A percentile compares a stretch with the other conserved stretches of the same genome.
Evolutionary conservation across 2,797 vertebrate genomes (phyloP).

Genomic region (Poecilia gillii): DNA sequence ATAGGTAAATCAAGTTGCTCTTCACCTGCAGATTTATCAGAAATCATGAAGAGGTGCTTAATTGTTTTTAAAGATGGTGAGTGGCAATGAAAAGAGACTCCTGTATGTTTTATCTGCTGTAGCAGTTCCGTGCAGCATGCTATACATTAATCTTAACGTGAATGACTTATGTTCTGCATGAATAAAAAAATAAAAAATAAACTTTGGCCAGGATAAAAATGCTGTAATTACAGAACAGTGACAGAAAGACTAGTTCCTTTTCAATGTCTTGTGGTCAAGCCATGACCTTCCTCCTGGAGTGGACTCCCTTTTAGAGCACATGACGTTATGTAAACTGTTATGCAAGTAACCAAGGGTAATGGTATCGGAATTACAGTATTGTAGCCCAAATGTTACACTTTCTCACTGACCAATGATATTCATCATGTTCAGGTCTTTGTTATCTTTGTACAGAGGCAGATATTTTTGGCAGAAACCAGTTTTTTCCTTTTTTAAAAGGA

Average conservation of each 20-base stretch:
- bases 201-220: not conserved
- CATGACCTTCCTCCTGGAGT: conserved; percentile 11
- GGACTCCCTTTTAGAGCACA: conserved; percentile 10
- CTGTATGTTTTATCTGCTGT: conserved; percentile 32
- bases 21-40: conserved; percentile 48
- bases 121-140: conserved; percentile 12
- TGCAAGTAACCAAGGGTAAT: not conserved
- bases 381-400: not conserved
- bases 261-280: not conserved
- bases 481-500: not conserved
- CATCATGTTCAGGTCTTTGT: not conserved
- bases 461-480: not conserved
- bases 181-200: not conserved
- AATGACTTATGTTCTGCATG: conserved; percentile 16
- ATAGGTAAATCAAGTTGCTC: not conserved
- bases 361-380: not conserved
- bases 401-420: not conserved
- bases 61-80: not conserved
- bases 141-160: conserved; percentile 19
- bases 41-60: conserved; percentile 42
- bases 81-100: not conserved
- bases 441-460: not conserved
- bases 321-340: not conserved
- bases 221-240: not conserved
- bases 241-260: not conserved